These are phyloP conservation scores for Hemichromis elongatus DNA, from an alignment of 2,113 vertebrate species.

Conservation along the genomic window DNA sequence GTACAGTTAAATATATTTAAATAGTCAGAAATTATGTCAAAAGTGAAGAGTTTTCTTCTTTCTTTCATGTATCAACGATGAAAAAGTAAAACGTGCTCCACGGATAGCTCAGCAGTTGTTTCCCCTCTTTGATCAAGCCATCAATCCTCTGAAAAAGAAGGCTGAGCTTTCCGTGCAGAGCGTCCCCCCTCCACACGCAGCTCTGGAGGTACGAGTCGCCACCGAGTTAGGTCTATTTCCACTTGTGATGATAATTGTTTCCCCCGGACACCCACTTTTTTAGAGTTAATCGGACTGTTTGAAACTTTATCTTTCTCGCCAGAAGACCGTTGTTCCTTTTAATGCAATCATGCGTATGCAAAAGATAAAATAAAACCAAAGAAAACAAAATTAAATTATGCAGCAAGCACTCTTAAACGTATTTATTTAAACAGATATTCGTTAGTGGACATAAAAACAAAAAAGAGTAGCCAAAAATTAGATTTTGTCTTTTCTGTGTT, in stretches of 20 bases:
- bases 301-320: not conserved
- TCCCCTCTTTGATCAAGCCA: constrained; percentile 52
- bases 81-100: not conserved
- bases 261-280: not conserved
- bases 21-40: not conserved
- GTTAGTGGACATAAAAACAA: not conserved
- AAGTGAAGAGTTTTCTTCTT: not conserved
- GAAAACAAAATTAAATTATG: not conserved
- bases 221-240: constrained; percentile 32
- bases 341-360: not conserved
- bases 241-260: constrained; percentile 25
- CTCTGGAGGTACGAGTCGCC: not conserved
- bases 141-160: constrained; percentile 16
- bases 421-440: not conserved
- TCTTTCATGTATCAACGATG: constrained; percentile 34
- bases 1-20: not conserved
- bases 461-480: not conserved
- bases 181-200: constrained; percentile 25
- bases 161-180: not conserved
- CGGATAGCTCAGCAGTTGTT: not conserved
- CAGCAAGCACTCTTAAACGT: not conserved
- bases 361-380: not conserved
- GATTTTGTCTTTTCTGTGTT: not conserved
- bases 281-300: not conserved
- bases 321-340: not conserved